These are phyloP conservation scores for Saguinus midas DNA, from an alignment of 2,113 vertebrate genomes.

Conservation along the genomic window DNA sequence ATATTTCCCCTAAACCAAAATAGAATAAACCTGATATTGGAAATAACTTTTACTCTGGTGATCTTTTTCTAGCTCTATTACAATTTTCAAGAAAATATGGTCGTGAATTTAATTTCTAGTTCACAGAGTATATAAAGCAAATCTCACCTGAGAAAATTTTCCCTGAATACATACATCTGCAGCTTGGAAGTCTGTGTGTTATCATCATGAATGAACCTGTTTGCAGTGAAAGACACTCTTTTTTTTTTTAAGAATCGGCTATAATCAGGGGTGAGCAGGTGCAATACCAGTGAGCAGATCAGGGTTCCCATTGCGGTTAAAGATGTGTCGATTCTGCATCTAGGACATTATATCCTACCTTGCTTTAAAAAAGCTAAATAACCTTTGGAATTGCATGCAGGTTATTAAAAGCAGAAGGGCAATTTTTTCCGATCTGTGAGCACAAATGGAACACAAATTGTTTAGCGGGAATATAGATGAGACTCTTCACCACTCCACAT, in stretches of 20 bases:
- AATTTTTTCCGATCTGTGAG: not conserved
- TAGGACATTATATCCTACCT: not conserved
- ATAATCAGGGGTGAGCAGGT: not conserved
- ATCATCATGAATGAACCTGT: not conserved
- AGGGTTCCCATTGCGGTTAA: not conserved
- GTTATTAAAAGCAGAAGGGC: not conserved
- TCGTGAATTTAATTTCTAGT: not conserved
- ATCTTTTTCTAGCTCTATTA: not conserved
- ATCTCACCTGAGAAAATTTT: not conserved
- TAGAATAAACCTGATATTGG: not conserved
- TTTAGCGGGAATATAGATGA: constrained; percentile 30
- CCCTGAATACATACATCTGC: not conserved
- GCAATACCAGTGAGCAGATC: not conserved
- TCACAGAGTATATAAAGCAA: not conserved
- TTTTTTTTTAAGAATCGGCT: not conserved
- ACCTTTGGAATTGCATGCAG: not conserved
- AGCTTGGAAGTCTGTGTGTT: not conserved
- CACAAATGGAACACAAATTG: not conserved
- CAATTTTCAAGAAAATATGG: not conserved
- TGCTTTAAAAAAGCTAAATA: not conserved
- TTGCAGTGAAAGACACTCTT: not conserved
- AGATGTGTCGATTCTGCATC: not conserved
- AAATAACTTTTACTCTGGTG: not conserved
- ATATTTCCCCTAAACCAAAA: constrained; percentile 5
- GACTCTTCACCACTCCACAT: constrained; percentile 28